These are phyloP conservation scores for Sipha maydis DNA, from an alignment of 2,888 invertebrate genomes.

Conservation along the genomic window DNA sequence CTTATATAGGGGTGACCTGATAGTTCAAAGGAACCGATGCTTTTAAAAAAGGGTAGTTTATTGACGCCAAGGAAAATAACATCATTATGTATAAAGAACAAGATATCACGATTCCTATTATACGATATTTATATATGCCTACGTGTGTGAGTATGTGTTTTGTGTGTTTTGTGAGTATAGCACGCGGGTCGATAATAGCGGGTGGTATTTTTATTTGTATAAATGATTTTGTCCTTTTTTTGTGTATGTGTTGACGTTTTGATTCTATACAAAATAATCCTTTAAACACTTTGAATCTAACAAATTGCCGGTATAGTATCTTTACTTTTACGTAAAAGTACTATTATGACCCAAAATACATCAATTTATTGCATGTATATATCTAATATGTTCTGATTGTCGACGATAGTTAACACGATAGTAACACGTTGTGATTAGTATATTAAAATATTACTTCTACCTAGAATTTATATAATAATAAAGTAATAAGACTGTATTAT, in stretches of 20 bases:
- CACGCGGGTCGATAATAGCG: slow-evolving; percentile 28
- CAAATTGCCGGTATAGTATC: neutral
- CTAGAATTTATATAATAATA: neutral
- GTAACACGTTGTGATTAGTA: neutral
- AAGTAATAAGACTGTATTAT: slow-evolving; percentile 3
- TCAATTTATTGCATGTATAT: neutral
- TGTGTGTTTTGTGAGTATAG: neutral
- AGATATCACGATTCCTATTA: slow-evolving; percentile 32
- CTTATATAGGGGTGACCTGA: slow-evolving; percentile 15
- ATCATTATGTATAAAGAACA: slow-evolving; percentile 24
- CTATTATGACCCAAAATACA: neutral
- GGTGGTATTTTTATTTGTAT: slow-evolving; percentile 54
- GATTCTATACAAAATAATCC: slow-evolving; percentile 31
- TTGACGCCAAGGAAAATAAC: slow-evolving; percentile 11
- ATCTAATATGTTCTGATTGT: slow-evolving; percentile 12
- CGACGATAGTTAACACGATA: neutral
- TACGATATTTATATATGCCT: neutral
- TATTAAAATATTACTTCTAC: neutral
- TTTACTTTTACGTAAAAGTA: neutral
- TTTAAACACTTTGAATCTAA: slow-evolving; percentile 37
- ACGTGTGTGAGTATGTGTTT: neutral
- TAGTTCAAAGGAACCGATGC: slow-evolving; percentile 50
- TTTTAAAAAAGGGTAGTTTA: slow-evolving; percentile 49
- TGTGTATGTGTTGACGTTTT: slow-evolving; percentile 27
- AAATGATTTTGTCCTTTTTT: slow-evolving; percentile 49